Evolutionary conservation across 2,888 invertebrate species (phyloP), one percentile per base, ranked within the genome.

Genomic region (Hyalella azteca): DNA sequence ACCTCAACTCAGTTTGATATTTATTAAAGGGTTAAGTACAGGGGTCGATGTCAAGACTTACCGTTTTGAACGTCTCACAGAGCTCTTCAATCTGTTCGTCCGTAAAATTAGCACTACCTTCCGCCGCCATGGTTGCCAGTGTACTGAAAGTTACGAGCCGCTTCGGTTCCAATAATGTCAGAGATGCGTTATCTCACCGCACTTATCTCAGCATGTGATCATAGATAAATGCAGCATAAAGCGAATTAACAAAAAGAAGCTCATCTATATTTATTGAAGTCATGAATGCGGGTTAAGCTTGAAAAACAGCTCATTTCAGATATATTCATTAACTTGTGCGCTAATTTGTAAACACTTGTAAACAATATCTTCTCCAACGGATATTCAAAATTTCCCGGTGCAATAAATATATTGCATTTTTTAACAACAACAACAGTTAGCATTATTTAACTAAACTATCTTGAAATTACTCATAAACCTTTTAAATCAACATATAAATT

Each of bases 81-180:
- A 66, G 66, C 66, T 66, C 66, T 66, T 66, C 66, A 66, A 66
- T n/a, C 36, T 66, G 66, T 13, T 66, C 66, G 66, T 36, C 66
- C 66, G 66, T 66, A 36, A 66, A 66, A 66, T 36, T 66, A 36
- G 66, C 66, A 66, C 66, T 66, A 66, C 66, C 66, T 66, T 66
- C 66, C 66, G 32, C 9, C 66, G 66, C 66, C 66, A 66, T 66
- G 66, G 32, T 66, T 32, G 9, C 19, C 36, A 0, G 32, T 19
- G 39, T 36, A 66, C 66, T 66, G 66, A 66, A 22, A 11, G 13
- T 26, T 54, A 26, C 26, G 15, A 29, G 36, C 19, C 66, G 66
- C 66, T 66, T 32, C 29, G 66, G 54, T 66, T 66, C 66, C 66
- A 66, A 66, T 66, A 66, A 36, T 66, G 54, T 66, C 1, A 29